Percentiles rank a stretch among this genome's conserved stretches.
Conservation (phyloP, 2,113 vertebrate species). For the Lipophrys pholis region DNA sequence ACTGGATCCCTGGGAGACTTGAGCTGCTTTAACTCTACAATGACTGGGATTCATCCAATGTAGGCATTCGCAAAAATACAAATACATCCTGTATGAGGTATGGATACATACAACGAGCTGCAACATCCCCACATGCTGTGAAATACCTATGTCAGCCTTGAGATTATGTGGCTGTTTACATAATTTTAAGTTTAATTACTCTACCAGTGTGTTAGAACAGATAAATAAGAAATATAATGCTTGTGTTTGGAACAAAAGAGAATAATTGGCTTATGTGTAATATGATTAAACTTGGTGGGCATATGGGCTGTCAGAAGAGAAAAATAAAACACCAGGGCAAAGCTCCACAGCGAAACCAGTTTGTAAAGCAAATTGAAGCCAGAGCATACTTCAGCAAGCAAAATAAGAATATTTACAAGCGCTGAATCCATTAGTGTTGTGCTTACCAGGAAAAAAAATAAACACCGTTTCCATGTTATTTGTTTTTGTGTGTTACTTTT, state of each 20-base stretch:
- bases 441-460: conserved; percentile 3
- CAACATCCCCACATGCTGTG: conserved; percentile 18
- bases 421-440: conserved; percentile 2
- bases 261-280: background rate
- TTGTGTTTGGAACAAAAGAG: background rate
- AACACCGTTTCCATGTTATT: conserved; percentile 24
- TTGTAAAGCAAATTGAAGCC: background rate
- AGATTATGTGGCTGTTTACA: background rate
- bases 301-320: background rate
- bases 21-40: conserved; percentile 24
- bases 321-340: background rate
- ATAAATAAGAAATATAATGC: too few relatives aligned
- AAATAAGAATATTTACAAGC: background rate
- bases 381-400: background rate
- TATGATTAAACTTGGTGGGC: background rate
- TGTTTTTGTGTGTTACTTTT: conserved; percentile 23
- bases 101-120: conserved; percentile 29
- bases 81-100: conserved; percentile 23
- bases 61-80: conserved; percentile 35
- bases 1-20: conserved; percentile 47
- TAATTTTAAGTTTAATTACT: too few relatives aligned
- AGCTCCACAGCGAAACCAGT: background rate
- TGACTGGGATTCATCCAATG: conserved; percentile 40
- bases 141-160: conserved; percentile 2
- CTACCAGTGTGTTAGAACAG: too few relatives aligned